Base-by-base conservation (phyloP, 2,797 vertebrate species). In the Echiichthys vipera region DNA sequence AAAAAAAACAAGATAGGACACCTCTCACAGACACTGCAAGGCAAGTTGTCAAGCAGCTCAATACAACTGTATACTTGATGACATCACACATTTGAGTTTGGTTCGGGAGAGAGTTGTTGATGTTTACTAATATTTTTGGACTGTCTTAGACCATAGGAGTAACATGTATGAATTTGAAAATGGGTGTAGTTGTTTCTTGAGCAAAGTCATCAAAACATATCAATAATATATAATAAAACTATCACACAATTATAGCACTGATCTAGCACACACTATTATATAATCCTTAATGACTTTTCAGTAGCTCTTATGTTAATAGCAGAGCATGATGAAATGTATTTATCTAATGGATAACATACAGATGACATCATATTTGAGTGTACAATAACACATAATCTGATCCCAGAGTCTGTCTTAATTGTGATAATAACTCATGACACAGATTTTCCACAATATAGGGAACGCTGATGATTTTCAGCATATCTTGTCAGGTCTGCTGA, bases 401-500 rank as follows among this genome's bases (percentile, higher is more conserved):
- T 73, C 40, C 8, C 36, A 20, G 17, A 50, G 20, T 66, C 14
- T 43, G 37, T 22, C 43, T 51, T 68, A 54, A 74, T 56, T 75
- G 58, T 61, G 14, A 34, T 20, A 63, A 30, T 68, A 67, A 40
- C 20, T 0, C 43, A 57, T 22, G n/a, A n/a, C 34, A 40, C 51
- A 58, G 32, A 72, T 64, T 30, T 55, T 62, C 29, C 13, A 34
- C 65, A 73, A 83, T 84, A 58, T 14, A 70, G 14, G 22, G 53
- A 67, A 25, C 15, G 30, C 40, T 74, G 74, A 77, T 73, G 49
- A 54, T 84, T 77, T 84, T 68, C 67, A 72, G 79, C 45, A 63
- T 55, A 24, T 80, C 47, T 22, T 37, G 45, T 75, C 73, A 74
- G 40, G 74, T 71, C 65, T 81, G 76, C 71, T 80, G 79, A 81